A percentile compares a stretch with the other conserved stretches of the same genome.
Evolutionary conservation across 2,888 invertebrate species (phyloP).

Genomic region (Ochropacha duplaris): DNA sequence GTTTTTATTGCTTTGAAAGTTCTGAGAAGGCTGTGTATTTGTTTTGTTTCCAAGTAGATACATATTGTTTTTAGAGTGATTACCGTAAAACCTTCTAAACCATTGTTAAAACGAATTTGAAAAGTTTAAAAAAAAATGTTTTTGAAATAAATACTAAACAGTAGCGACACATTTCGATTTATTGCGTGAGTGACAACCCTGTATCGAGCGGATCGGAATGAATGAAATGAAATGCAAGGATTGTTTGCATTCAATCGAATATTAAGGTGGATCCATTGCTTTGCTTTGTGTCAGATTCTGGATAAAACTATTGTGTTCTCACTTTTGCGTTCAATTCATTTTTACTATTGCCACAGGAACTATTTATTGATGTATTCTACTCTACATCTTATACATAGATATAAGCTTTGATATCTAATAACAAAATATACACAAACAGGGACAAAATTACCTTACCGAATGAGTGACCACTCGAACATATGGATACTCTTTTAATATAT

Average conservation of each 20-base stretch:
- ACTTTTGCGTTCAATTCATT: slow-evolving; percentile 5
- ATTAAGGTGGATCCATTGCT: slow-evolving; percentile 43
- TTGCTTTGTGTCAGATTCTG: slow-evolving; percentile 25
- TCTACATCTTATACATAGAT: no score
- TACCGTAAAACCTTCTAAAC: no score
- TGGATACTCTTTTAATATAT: no score
- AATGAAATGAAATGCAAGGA: slow-evolving; percentile 56
- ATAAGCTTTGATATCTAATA: no score
- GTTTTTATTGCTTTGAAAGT: neutral
- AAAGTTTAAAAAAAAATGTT: no score
- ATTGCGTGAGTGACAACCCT: slow-evolving; percentile 28
- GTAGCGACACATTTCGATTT: neutral
- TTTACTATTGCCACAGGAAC: neutral
- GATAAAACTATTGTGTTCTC: slow-evolving; percentile 26
- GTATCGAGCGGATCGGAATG: slow-evolving; percentile 21
- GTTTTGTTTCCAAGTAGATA: no score
- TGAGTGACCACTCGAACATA: no score
- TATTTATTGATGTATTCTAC: neutral
- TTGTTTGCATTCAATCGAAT: slow-evolving; percentile 54
- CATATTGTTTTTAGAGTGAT: no score
- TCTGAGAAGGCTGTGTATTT: neutral
- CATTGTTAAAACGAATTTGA: no score
- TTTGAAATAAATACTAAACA: no score
- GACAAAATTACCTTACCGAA: no score
- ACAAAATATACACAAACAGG: no score